Evolutionary conservation across 1,140 invertebrate genomes (phyloP).

Genomic region (Elymnias hypermnestra): DNA sequence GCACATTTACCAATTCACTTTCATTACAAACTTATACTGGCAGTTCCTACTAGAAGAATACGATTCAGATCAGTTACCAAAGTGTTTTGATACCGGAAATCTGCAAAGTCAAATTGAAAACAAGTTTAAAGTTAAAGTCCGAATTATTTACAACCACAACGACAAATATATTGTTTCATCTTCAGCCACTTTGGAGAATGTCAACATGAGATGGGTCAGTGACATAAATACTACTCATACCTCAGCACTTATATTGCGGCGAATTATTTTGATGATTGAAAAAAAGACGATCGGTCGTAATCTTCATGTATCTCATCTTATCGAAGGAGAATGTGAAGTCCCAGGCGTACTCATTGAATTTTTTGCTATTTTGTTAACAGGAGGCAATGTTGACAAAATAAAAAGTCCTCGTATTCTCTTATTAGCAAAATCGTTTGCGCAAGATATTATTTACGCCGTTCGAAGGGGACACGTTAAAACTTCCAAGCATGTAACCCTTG

Average conservation of each 20-base stretch:
- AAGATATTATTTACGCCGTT: background rate
- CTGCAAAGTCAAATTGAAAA: constrained; percentile 7
- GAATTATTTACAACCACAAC: no score
- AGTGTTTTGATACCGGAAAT: constrained; percentile 9
- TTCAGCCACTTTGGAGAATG: no score
- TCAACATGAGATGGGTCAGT: no score
- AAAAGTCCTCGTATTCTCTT: background rate
- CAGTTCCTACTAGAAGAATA: constrained; percentile 10
- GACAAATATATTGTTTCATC: no score
- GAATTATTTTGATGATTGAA: no score
- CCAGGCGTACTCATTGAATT: constrained; percentile 1
- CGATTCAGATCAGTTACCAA: constrained; percentile 9
- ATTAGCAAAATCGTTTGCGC: background rate
- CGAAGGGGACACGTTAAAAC: background rate
- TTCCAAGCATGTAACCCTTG: constrained; percentile 8
- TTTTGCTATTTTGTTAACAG: constrained; percentile 10
- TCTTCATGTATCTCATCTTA: no score
- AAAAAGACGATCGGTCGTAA: no score
- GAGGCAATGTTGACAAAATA: constrained; percentile 1
- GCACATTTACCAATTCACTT: constrained; percentile 11
- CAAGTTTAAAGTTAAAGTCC: background rate
- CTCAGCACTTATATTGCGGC: no score
- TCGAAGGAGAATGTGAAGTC: background rate
- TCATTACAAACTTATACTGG: constrained; percentile 8
- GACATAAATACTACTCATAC: no score